Evolutionary conservation across 2,888 invertebrate genomes (phyloP), one percentile per base, ranked within the genome.

Genomic region (Lomographa bimaculata): DNA sequence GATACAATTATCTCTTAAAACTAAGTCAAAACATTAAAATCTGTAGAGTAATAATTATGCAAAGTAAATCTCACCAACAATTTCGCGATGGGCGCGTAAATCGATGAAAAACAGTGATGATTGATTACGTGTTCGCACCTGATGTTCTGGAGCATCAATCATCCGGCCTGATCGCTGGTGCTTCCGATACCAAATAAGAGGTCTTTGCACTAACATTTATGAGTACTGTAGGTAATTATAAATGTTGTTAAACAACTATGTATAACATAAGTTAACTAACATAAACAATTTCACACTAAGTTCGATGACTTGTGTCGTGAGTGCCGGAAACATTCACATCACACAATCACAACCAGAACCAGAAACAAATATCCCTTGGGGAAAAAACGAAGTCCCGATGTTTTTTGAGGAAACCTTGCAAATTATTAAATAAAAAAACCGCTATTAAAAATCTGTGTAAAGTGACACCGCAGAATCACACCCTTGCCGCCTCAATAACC

Each of bases 41-140:
- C n/a, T n/a, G n/a, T n/a, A n/a, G n/a, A n/a, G 12, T 33, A 24
- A 17, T 24, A 25, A 25, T 19, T 25, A 25, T 17, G 28, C 3
- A 12, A 37, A 38, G 19, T 30, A 33, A 39, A 38, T 32, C 23
- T 18, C 4, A 9, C 25, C n/a, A 10, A 56, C 63, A 69, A 69
- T 69, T 71, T 66, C 50, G 64, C 69, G 66, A 68, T 62, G 70
- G 60, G 60, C 23, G 63, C 64, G 67, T 71, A 77, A 79, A 84
- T 82, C 81, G 78, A 83, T 83, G 80, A 76, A 80, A 76, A 78
- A 61, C 67, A 55, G 53, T 50, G 57, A 70, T 84, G 84, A 86
- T 85, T 77, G 80, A 86, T 84, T 64, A 59, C 61, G 46, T 55
- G 54, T 58, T 52, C 43, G 59, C 76, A 77, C 79, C 78, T 79